A percentile compares a stretch with the other conserved stretches of the same genome.
phyloP scores from a whole-genome alignment of 2,888 invertebrate species.

The Sisyra terminalis region DNA sequence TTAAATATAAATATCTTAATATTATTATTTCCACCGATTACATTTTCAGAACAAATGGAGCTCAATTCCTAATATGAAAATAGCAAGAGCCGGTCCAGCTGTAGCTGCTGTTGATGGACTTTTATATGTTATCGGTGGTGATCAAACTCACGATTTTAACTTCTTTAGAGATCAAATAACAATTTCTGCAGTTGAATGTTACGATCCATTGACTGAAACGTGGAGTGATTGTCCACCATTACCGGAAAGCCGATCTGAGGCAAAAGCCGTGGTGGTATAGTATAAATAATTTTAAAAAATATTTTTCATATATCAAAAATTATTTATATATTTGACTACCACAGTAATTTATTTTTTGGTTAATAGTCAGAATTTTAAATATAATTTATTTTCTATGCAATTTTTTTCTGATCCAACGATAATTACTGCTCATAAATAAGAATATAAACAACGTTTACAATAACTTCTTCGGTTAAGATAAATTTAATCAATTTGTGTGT shows the following conservation, averaged over 20 bases:
- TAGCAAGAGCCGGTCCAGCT: constrained; percentile 66
- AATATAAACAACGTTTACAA: no score
- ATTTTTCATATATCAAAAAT: no score
- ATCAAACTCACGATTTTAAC: constrained; percentile 60
- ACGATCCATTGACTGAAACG: constrained; percentile 56
- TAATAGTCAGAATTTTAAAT: no score
- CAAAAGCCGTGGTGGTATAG: constrained; percentile 60
- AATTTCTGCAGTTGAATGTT: constrained; percentile 68
- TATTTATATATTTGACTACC: no score
- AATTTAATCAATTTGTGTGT: no score
- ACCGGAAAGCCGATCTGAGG: constrained; percentile 73
- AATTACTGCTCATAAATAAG: no score
- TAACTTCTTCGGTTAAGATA: no score
- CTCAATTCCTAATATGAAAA: constrained; percentile 52
- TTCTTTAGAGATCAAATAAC: constrained; percentile 78
- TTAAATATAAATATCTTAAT: neutral
- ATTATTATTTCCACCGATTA: constrained; percentile 7
- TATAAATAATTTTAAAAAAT: no score
- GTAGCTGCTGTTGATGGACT: constrained; percentile 71
- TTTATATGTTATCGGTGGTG: constrained; percentile 73
- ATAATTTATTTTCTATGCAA: no score
- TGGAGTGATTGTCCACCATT: constrained; percentile 70
- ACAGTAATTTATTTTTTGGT: no score
- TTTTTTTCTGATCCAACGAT: no score
- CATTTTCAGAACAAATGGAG: constrained; percentile 55